Conservation (phyloP, 2,888 invertebrate genomes). For the Epiblema foenella region DNA sequence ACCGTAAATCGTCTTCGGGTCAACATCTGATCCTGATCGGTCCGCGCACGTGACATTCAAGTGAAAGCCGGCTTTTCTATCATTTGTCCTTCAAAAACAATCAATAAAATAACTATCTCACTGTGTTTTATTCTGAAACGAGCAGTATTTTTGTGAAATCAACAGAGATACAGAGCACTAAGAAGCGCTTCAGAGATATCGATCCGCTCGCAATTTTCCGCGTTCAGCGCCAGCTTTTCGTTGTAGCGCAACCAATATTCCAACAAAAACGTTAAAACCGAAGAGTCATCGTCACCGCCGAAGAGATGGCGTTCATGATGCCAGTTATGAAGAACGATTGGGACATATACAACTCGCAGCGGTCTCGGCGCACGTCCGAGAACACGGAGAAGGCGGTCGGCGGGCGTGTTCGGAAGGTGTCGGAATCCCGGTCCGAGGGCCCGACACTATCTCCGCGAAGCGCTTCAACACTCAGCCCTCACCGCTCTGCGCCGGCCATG, state of each 20-base stretch:
- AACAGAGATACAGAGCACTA: constrained; percentile 14
- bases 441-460: constrained; percentile 88
- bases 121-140: constrained; percentile 21
- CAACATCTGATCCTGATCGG: constrained; percentile 72
- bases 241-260: constrained; percentile 56
- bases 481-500: constrained; percentile 88
- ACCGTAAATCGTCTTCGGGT: constrained; percentile 80
- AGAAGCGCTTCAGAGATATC: constrained; percentile 52
- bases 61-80: constrained; percentile 68
- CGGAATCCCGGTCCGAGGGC: constrained; percentile 90
- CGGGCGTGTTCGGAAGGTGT: constrained; percentile 88
- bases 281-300: constrained; percentile 73
- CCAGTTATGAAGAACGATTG: constrained; percentile 97
- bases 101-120: constrained; percentile 30
- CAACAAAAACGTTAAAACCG: constrained; percentile 76
- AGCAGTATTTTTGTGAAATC: constrained; percentile 29
- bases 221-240: constrained; percentile 36
- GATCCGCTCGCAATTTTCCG: constrained; percentile 57
- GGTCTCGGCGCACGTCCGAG: constrained; percentile 91
- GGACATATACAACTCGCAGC: constrained; percentile 95
- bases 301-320: constrained; percentile 97
- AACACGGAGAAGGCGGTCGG: constrained; percentile 75
- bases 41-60: constrained; percentile 75
- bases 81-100: constrained; percentile 35
- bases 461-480: constrained; percentile 82